Base-by-base conservation (phyloP, 2,113 vertebrate species). In the Xiphorhynchus elegans region DNA sequence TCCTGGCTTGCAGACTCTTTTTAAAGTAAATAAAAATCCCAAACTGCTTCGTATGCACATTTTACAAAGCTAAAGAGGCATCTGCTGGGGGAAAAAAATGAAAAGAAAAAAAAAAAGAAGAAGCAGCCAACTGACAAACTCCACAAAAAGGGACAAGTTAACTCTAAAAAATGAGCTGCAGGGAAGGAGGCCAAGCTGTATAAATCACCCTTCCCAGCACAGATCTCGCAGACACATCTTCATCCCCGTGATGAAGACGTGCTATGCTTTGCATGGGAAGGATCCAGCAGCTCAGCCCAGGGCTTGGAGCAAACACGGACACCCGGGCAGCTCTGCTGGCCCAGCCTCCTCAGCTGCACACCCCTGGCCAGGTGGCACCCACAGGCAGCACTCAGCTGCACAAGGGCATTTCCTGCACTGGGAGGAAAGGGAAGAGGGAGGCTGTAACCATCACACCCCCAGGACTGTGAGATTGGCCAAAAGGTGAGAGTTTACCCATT, bases 81-180 rank as follows among this genome's bases (percentile, higher is more conserved):
- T 18, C 76, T 84, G 44, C 35, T 55, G 40, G 49, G 77, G 53
- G 11, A 68, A 72, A 67, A 52, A 47, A 23, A 47, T 20, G 18
- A 46, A 6, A 19, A 47, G 21, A 19, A 23, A 47, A 47, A 17
- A 35, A 69, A 6, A 16, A 68, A 60, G 59, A 52, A 52, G n/a
- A 33, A 69, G 5, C 40, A 66, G 33, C 11, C 85, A 84, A 23
- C 60, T 81, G 83, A 90, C 87, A 96, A 96, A 60, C 59, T 62
- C 50, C 33, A 85, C 29, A 63, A 63, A 93, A 90, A 49, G 25
- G 79, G 74, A 80, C 49, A 89, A 96, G 95, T 93, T 88, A 88
- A 76, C 42, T 85, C 64, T 92, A 64, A 84, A 93, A 86, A 91
- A 86, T 35, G 66, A 92, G 76, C 73, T 46, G 59, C 7, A 10